These are phyloP conservation scores for Actinopyga echinites DNA, from an alignment of 53 echinoderm and acorn worm species.

Conservation along the genomic window DNA sequence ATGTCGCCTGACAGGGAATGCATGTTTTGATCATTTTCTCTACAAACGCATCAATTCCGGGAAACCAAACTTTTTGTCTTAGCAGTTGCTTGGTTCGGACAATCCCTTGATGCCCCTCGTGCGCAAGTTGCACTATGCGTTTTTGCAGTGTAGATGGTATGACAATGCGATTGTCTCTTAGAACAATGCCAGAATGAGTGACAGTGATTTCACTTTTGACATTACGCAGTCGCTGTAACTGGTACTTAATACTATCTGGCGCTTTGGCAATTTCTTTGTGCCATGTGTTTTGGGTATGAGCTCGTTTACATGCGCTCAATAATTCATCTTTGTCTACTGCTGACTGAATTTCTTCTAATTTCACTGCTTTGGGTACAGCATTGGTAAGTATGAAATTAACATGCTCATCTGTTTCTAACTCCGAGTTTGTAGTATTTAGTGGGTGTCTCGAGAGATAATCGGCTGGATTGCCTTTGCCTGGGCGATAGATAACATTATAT, in stretches of 20 bases:
- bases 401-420: conserved; percentile 41
- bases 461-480: conserved; percentile 54
- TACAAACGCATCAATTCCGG: conserved; percentile 56
- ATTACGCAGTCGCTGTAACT: conserved; percentile 22
- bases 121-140: conserved; percentile 51
- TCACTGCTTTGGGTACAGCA: conserved; percentile 52
- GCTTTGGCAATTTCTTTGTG: conserved; percentile 32
- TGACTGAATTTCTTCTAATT: conserved; percentile 28
- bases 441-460: conserved; percentile 68
- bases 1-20: conserved; percentile 60
- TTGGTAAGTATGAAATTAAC: conserved; percentile 39
- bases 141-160: conserved; percentile 55
- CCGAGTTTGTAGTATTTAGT: not conserved
- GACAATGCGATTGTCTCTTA: conserved; percentile 67
- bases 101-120: conserved; percentile 62
- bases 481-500: conserved; percentile 47
- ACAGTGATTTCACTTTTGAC: conserved; percentile 52
- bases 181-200: conserved; percentile 51
- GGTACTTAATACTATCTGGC: not conserved
- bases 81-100: conserved; percentile 60
- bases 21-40: conserved; percentile 55
- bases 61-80: conserved; percentile 78
- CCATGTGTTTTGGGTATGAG: conserved; percentile 57
- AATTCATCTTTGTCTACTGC: conserved; percentile 15
- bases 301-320: conserved; percentile 57